Base-by-base conservation (phyloP, 1,140 invertebrate genomes). In the Zeugodacus cucurbitae region DNA sequence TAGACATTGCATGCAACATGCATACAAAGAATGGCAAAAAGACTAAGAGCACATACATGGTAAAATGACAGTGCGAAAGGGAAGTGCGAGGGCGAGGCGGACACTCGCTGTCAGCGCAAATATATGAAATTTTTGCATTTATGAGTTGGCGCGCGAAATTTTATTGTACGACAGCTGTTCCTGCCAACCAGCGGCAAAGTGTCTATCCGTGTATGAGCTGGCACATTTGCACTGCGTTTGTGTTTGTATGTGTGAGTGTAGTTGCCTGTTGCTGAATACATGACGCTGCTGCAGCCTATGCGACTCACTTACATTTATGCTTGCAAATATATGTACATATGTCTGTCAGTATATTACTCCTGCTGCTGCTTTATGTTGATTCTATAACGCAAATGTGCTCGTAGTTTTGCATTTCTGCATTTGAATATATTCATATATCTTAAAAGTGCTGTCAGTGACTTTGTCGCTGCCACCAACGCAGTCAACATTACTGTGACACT, bases 101-200 rank as follows among this genome's bases (percentile, higher is more conserved):
- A 62, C n/a, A 5, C n/a, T 26, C 22, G 58, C 3, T 62, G 58
- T 62, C 58, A 62, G 58, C 22, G 22, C n/a, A 10, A n/a, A 62
- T 22, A 64, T 74, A 22, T 41, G 22, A 26, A 70, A 67, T 78
- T 74, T 88, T 86, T 74, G 64, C 88, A 88, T 88, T 88, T 87
- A 78, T 88, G 82, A 87, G 59, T 59, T 87, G 88, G 86, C 67
- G 57, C 88, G 86, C 86, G 88, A 89, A 89, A 89, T 89, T 89
- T 89, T 89, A 89, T 89, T 82, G 58, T 78, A 64, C 87, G 86
- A 89, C 88, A 89, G 88, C 88, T 89, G 88, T 87, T 88, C 82
- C 70, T 87, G 88, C 59, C 88, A 82, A 82, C 74, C 74, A 82
- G 34, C 37, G 41, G 74, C 41, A 48, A 82, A 82, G 41, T 74